Conservation (phyloP, 2,888 invertebrate species). For the Drosophila atripex region DNA sequence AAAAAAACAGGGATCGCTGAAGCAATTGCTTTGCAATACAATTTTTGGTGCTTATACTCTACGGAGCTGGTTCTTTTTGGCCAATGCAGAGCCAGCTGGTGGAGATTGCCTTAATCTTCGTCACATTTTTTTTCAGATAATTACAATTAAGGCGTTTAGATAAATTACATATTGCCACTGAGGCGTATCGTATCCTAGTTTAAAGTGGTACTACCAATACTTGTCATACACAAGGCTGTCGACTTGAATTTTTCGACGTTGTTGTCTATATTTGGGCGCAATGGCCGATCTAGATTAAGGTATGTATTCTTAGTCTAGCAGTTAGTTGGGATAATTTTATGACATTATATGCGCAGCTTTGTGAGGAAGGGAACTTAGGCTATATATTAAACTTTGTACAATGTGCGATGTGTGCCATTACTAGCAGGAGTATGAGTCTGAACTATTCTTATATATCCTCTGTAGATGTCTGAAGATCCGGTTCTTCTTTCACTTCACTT, state of each 20-base stretch:
- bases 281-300: background rate
- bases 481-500: background rate
- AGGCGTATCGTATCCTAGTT: conserved; percentile 5
- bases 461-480: background rate
- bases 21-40: background rate
- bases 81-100: conserved; percentile 22
- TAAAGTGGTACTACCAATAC: background rate
- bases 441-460: conserved; percentile 22
- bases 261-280: conserved; percentile 6
- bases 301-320: conserved; percentile 13
- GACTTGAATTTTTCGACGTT: background rate
- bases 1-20: conserved; percentile 1
- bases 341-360: conserved; percentile 29
- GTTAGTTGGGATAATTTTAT: conserved; percentile 19
- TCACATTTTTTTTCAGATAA: background rate
- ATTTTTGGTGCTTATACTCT: conserved; percentile 6
- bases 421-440: conserved; percentile 6
- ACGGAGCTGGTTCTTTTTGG: conserved; percentile 14
- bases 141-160: conserved; percentile 3
- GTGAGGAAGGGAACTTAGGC: conserved; percentile 17
- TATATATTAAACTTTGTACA: conserved; percentile 29
- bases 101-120: conserved; percentile 4
- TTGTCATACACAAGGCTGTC: background rate
- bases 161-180: conserved; percentile 2
- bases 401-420: conserved; percentile 22